phyloP scores from a whole-genome alignment of 2,113 vertebrate species.

The Vombatus ursinus region DNA sequence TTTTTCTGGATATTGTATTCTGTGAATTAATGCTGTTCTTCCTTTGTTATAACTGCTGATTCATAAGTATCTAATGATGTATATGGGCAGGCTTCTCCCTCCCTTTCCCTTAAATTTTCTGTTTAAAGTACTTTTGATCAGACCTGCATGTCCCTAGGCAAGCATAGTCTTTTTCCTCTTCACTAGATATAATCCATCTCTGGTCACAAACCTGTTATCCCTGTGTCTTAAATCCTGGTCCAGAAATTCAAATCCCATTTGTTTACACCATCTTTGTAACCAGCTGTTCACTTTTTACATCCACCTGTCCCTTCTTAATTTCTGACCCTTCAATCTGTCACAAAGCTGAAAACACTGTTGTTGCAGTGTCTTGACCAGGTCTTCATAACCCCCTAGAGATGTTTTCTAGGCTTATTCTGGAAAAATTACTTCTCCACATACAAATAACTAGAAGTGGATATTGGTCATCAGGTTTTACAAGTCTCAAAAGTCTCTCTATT shows the following conservation, averaged over 20 bases:
- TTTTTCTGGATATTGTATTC: background rate
- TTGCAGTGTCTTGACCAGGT: background rate
- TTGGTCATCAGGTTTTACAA: background rate
- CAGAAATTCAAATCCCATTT: background rate
- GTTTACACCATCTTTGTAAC: background rate
- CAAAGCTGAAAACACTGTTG: background rate
- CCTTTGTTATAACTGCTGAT: background rate
- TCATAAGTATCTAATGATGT: background rate
- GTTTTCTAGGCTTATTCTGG: background rate
- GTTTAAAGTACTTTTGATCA: background rate
- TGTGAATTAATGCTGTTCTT: background rate
- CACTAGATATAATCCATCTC: background rate
- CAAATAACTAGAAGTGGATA: background rate
- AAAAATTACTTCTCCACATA: background rate
- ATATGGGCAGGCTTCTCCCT: background rate
- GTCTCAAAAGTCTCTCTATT: background rate
- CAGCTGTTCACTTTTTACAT: background rate
- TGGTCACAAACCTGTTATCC: background rate
- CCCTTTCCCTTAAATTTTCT: background rate
- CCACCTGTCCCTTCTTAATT: background rate
- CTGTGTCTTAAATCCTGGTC: background rate
- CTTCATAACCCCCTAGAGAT: background rate
- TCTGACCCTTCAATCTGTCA: background rate
- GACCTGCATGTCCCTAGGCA: background rate
- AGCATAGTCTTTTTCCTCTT: background rate